Base-by-base conservation (phyloP, 2,888 invertebrate species). In the Antitype chi region DNA sequence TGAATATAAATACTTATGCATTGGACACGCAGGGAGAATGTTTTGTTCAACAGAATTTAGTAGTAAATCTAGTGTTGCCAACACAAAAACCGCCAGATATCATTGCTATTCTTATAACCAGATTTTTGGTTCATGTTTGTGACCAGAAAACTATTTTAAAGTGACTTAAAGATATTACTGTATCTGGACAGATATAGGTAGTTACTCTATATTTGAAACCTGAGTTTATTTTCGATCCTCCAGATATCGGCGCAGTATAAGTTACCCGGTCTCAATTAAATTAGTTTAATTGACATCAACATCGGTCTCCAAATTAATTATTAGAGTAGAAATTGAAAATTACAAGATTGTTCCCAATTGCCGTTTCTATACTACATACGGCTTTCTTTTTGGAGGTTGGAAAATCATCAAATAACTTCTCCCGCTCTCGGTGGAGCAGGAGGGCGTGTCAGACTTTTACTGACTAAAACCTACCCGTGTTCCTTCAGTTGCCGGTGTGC, bases 1-100 rank as follows among this genome's bases (percentile, higher is more conserved):
- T 49, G 62, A 66, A 83, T 69, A 78, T 74, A 85, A 74, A 83
- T 43, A 43, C 9, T 47, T 76, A 77, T 78, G 55, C 62, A 70
- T 74, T 83, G 67, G n/a, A 62, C 72, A 57, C 32, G 63, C 62
- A 71, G 43, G 70, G 60, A 64, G n/a, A 43, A 53, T 57, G 62
- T 67, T 76, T 49, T 62, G n/a, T 66, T 66, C 47, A n/a, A 23
- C 32, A 59, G 17, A 28, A 52, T 53, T 76, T 66, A 77, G 20
- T 52, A 52, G 9, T 59, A 47, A 32, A 62, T 55, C 25, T 71
- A 66, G 57, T 69, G 15, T 49, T 47, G 6, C 6, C 15, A 67
- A 32, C 20, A 66, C 25, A 59, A 52, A 55, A 25, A 55, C 17
- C 55, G 23, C 5, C 17, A 17, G 17, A 57, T 15, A 20, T 9